Evolutionary conservation across 2,888 invertebrate species (phyloP).

Genomic region (Rhagonycha fulva): DNA sequence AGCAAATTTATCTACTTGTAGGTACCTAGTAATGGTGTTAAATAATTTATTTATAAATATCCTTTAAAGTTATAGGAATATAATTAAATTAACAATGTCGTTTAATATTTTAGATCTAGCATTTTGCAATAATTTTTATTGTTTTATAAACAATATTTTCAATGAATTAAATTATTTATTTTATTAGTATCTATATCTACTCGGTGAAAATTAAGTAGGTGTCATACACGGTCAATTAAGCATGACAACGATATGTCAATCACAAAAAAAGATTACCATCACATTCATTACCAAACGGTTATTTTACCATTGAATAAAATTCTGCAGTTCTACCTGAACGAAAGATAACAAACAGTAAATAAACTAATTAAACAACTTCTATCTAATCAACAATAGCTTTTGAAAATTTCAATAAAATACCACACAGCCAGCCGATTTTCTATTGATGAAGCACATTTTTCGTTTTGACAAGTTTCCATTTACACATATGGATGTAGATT

Average conservation of each 20-base stretch:
- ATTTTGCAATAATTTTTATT: not conserved
- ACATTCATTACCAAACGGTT: too few species aligned
- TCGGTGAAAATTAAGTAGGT: not conserved
- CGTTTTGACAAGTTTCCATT: too few species aligned
- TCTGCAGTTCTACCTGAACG: too few species aligned
- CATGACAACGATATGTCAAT: not conserved
- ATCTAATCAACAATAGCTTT: too few species aligned
- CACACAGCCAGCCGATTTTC: too few species aligned
- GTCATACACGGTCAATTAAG: not conserved
- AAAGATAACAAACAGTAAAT: too few species aligned
- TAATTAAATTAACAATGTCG: not conserved
- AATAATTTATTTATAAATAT: not conserved
- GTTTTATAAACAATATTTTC: not conserved
- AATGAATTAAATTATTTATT: not conserved
- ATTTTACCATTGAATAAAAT: too few species aligned
- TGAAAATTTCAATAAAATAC: too few species aligned
- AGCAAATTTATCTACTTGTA: not conserved
- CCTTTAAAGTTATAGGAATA: not conserved
- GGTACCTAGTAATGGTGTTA: not conserved
- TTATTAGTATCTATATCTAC: too few species aligned
- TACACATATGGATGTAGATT: too few species aligned
- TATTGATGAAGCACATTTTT: too few species aligned
- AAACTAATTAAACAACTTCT: too few species aligned
- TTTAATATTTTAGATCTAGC: not conserved
- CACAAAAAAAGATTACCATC: not conserved